Conservation (phyloP, 2,797 vertebrate species). For the Gallinago solitaria region DNA sequence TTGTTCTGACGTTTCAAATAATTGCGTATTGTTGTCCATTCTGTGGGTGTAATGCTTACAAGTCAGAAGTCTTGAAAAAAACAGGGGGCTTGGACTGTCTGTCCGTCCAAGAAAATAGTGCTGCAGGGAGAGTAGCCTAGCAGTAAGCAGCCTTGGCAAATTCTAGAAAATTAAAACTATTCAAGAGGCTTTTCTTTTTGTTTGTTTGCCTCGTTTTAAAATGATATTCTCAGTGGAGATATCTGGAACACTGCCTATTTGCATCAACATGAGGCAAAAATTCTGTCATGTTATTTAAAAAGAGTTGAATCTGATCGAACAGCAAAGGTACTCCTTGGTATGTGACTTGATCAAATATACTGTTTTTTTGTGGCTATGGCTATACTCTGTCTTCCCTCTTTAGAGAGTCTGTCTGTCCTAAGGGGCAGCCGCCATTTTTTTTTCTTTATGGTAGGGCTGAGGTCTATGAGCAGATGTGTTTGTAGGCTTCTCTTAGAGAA, state of each 20-base stretch:
- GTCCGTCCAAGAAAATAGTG: constrained; percentile 21
- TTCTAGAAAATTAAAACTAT: constrained; percentile 29
- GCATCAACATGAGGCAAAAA: constrained; percentile 34
- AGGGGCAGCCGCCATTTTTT: neutral
- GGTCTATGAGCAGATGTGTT: fast-evolving
- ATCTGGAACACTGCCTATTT: constrained; percentile 28
- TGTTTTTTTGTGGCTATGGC: neutral
- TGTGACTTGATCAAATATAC: neutral
- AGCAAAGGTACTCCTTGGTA: neutral
- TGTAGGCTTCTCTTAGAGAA: neutral
- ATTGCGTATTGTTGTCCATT: constrained; percentile 18
- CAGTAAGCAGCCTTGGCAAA: constrained; percentile 44
- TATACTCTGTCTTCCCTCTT: neutral
- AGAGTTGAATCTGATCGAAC: neutral
- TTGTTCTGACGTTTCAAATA: constrained; percentile 19
- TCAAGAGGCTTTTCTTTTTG: constrained; percentile 43
- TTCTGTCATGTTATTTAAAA: neutral
- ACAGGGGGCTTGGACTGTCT: neutral
- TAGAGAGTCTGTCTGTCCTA: neutral
- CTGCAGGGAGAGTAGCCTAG: constrained; percentile 26
- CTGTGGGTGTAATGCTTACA: neutral
- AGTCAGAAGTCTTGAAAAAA: constrained; percentile 11
- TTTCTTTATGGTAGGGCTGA: neutral
- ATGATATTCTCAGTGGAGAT: constrained; percentile 12
- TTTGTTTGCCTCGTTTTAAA: constrained; percentile 30